A percentile compares a stretch with the other conserved stretches of the same genome.
These are phyloP conservation scores for Seriola aureovittata DNA, from an alignment of 2,113 vertebrate genomes.

Conservation along the genomic window DNA sequence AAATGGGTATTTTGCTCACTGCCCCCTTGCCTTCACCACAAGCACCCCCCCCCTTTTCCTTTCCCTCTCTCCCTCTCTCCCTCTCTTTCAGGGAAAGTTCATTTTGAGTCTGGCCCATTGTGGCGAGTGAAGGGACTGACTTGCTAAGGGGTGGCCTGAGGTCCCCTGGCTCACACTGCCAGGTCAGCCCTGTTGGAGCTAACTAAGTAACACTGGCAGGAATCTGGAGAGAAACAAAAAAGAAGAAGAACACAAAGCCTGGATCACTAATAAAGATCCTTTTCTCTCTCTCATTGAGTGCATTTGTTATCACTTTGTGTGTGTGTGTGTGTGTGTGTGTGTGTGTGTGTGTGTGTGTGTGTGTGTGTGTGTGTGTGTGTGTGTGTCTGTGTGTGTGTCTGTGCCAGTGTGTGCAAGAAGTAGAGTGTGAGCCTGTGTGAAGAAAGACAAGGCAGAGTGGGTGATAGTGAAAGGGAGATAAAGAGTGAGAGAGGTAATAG, in stretches of 20 bases:
- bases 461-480: conserved; percentile 17
- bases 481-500: conserved; percentile 14
- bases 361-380: conserved; percentile 6
- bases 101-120: conserved; percentile 82
- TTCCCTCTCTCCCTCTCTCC: conserved; percentile 59
- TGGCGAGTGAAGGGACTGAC: conserved; percentile 85
- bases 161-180: conserved; percentile 77
- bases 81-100: conserved; percentile 75
- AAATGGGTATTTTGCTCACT: conserved; percentile 69
- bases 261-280: conserved; percentile 85
- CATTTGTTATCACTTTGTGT: conserved; percentile 44
- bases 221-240: conserved; percentile 40
- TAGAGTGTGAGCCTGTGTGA: background rate
- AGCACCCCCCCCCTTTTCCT: conserved; percentile 40
- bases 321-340: conserved; percentile 3
- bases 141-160: conserved; percentile 76
- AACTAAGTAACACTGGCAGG: conserved; percentile 66
- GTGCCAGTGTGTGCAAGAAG: background rate
- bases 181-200: conserved; percentile 84
- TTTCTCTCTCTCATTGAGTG: conserved; percentile 79
- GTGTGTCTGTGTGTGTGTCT: too few species aligned
- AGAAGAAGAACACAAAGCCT: conserved; percentile 82
- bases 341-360: conserved; percentile 1
- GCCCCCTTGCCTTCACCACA: conserved; percentile 61
- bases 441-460: conserved; percentile 16